Percentiles rank a stretch among this genome's conserved stretches.
Conservation (phyloP, 2,113 vertebrate species). For the Anarrhichthys ocellatus region DNA sequence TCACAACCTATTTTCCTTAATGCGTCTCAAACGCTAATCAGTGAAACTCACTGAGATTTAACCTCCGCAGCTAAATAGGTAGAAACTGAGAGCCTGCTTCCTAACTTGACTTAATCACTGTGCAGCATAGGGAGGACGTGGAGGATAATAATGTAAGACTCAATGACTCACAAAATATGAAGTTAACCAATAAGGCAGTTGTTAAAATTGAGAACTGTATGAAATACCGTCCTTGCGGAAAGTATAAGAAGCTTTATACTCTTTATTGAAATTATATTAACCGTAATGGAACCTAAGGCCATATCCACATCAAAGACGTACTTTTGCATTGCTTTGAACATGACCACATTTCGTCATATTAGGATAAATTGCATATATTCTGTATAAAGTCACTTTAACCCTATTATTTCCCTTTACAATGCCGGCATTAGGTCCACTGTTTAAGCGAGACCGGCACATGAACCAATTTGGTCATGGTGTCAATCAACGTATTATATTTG, state of each 20-base stretch:
- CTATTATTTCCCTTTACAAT: background rate
- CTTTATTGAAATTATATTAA: background rate
- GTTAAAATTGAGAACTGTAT: background rate
- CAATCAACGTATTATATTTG: background rate
- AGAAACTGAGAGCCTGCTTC: background rate
- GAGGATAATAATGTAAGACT: conserved; percentile 5
- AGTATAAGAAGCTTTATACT: background rate
- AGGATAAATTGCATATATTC: background rate
- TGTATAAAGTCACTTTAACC: background rate
- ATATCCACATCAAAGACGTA: background rate
- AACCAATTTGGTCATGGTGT: background rate
- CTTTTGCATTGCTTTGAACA: background rate
- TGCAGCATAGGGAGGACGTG: background rate
- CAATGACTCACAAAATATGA: conserved; percentile 30
- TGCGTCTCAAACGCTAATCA: background rate
- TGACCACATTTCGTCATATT: background rate
- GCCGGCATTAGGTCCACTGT: background rate
- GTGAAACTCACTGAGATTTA: background rate
- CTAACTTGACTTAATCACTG: conserved; percentile 11
- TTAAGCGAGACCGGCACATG: background rate
- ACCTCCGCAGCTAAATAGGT: background rate
- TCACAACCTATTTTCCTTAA: background rate
- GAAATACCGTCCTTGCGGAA: background rate
- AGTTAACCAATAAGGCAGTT: conserved; percentile 19
- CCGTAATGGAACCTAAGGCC: background rate